Base-by-base conservation (phyloP, 2,113 vertebrate genomes). In the Pachypanchax playfairii region DNA sequence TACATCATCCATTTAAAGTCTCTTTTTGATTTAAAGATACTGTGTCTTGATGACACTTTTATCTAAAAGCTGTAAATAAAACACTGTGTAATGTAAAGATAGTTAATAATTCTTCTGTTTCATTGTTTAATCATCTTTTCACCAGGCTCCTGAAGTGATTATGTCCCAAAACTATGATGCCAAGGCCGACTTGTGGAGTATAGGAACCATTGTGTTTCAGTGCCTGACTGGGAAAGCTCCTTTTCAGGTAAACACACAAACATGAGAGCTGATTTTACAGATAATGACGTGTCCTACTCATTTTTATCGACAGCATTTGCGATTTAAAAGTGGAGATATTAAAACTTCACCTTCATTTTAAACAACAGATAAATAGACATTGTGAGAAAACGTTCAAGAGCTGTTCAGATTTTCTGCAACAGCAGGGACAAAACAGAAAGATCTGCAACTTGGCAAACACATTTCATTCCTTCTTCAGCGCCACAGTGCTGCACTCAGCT, bases 151-250 rank as follows among this genome's bases (percentile, higher is more conserved):
- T 2, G 97, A 99, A 82, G 97, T 99, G 55, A 98, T 99, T 71
- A 98, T 98, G 97, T 98, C 96, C 28, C 97, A 98, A 73, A 95
- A 92, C 83, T 99, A 99, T 0, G 97, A 98, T 47, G 97, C 96
- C 80, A 98, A 98, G 90, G 97, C 97, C 1, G 97, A 99, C 66
- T 87, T 99, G 80, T 98, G 97, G 97, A 98, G 97, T 75, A 96
- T 99, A 44, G 97, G 97, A 82, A 99, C 97, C 65, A 98, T 99
- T 4, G 92, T 99, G 69, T 98, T 96, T 90, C 97, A 99, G 90
- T 99, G 97, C 77, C 88, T 99, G 77, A 98, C 96, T 0, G 97
- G 97, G 42, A 99, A 96, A 79, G 97, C 97, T 21, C 97, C 97
- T 8, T 98, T 98, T 85, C 97, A 98, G 93, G 97, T 99, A 78